Base-by-base conservation (phyloP, 92 coral and sea anemone genomes). In the Epizoanthus scotinus region DNA sequence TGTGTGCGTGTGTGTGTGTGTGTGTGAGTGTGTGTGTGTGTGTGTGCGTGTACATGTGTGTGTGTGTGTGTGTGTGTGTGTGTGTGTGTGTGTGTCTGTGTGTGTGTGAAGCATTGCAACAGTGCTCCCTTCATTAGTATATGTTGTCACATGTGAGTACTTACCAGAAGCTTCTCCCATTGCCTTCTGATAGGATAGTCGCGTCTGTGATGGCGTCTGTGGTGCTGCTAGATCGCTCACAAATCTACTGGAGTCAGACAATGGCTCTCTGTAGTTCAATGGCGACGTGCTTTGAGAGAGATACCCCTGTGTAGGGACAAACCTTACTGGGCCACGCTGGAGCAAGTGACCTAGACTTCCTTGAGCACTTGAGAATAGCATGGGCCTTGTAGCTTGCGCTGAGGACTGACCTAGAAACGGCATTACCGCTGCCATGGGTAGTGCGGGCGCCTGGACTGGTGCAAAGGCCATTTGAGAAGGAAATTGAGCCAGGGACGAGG, bases 101-200 rank as follows among this genome's bases (percentile, higher is more conserved):
- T 44, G 52, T 12, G 52, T 44, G 52, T 1, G 14, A 44, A 2
- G 15, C 10, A 44, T 9, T 44, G 52, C 52, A 8, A 44, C 52
- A 44, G 52, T 7, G 15, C 1, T 44, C 10, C 52, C 52, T 15
- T 44, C 52, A 44, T 44, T 47, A 47, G 52, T 13, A 10, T 13
- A 10, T 47, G 52, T 47, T 47, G 15, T 2, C 40, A 34, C 40
- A 34, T 47, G 52, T 13, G 17, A 47, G 14, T 9, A 47, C 81
- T 40, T 36, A 75, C 81, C 81, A 13, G 81, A 15, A 56, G 81
- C 68, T 75, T 75, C 81, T 75, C 66, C 38, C 49, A 75, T 21
- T 59, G 68, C 81, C 13, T 75, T 75, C 36, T 75, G 67, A 75
- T 75, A 75, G 17, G 67, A 36, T 9, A 58, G 69, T 13, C 12